Evolutionary conservation across 2,797 vertebrate genomes (phyloP).

Genomic region (Cryptoprocta ferox): DNA sequence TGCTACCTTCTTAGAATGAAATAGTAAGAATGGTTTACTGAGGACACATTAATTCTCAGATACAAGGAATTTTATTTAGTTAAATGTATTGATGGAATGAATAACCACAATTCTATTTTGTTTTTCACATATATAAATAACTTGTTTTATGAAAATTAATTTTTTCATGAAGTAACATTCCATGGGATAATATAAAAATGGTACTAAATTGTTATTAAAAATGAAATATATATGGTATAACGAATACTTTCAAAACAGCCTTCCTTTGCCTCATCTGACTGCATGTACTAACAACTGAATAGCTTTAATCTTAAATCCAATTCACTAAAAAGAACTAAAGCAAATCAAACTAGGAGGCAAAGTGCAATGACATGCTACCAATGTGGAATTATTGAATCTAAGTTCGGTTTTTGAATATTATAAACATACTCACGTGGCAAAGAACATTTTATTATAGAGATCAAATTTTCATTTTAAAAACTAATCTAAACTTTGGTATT

Average conservation of each 20-base stretch:
- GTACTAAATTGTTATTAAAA: not conserved
- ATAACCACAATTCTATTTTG: not conserved
- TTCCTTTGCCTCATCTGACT: not conserved
- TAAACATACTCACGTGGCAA: not conserved
- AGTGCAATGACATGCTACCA: not conserved
- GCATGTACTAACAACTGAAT: not conserved
- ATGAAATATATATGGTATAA: not conserved
- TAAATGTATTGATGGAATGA: not conserved
- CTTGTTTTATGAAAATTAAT: not conserved
- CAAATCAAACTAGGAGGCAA: not conserved
- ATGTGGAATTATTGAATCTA: not conserved
- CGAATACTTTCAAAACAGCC: not conserved
- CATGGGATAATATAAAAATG: not conserved
- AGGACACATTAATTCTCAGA: not conserved
- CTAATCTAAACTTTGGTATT: not conserved
- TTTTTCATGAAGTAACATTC: not conserved
- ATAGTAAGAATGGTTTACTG: not conserved
- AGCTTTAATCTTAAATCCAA: not conserved
- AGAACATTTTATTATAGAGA: not conserved
- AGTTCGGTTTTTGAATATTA: not conserved
- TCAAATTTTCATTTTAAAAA: slow-evolving; percentile 15
- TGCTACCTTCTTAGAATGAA: slow-evolving; percentile 21
- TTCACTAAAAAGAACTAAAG: not conserved
- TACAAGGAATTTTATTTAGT: not conserved
- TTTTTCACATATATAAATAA: not conserved